Base-by-base conservation (phyloP, 2,113 vertebrate species). In the Oryzias celebensis region DNA sequence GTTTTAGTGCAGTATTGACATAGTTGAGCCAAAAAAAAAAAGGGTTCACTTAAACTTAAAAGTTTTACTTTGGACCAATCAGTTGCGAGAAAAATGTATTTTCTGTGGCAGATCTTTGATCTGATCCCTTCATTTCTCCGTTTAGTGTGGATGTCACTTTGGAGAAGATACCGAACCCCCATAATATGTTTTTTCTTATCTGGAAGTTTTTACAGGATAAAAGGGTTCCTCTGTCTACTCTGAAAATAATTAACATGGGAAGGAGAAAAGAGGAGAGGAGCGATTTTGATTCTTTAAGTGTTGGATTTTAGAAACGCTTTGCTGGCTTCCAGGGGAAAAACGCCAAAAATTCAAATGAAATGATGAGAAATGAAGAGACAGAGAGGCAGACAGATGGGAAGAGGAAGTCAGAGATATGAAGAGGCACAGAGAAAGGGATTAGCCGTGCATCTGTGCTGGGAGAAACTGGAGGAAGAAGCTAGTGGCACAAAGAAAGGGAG, bases 331-430 rank as follows among this genome's bases (percentile, higher is more conserved):
- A 22, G 26, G 23, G n/a, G 23, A 7, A 43, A 58, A 65, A 54
- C 15, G 65, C 17, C 43, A 65, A 49, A 7, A 48, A 50, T 26
- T 72, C 17, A 49, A 47, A 53, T 69, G 58, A 44, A 68, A 62
- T 17, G 16, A 60, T 48, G 14, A 52, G 18, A 50, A 55, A 82
- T 60, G 46, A 61, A 50, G 65, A 58, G 10, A 10, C 54, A 44
- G 52, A 52, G 43, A 14, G 10, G 51, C 23, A 61, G 71, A 67
- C 68, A 74, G 82, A 84, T 76, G 68, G 82, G 58, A 65, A n/a
- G 57, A 79, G 70, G 57, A 79, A 79, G 78, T 62, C 53, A 14
- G 49, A 28, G 49, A 80, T 62, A 74, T 70, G 44, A 75, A 55
- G 62, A 73, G 62, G 42, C 63, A 51, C 58, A 28, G 36, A 65